Base-by-base conservation (phyloP, 1,140 invertebrate genomes). In the Trichomalopsis sarcophagae region DNA sequence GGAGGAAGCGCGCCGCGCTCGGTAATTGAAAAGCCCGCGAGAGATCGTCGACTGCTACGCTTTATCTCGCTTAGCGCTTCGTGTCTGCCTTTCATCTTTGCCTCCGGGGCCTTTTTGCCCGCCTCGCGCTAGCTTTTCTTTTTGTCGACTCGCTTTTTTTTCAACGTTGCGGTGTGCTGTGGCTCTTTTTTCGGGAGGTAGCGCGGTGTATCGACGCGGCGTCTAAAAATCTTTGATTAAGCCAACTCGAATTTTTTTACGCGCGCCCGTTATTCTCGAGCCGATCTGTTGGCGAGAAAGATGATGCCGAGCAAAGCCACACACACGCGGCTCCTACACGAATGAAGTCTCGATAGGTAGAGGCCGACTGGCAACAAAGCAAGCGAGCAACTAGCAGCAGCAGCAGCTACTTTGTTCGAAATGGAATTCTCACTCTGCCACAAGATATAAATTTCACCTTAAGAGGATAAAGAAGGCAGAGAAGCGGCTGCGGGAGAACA, bases 11-110 rank as follows among this genome's bases (percentile, higher is more conserved):
- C 23, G 11, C 6, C 14, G 82, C 44, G 81, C 81, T 78, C 84
- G 88, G 87, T 89, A 91, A 91, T 91, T 91, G 90, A 91, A 91
- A 91, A 91, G 87, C 88, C 87, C 86, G 82, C 87, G 88, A 81
- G 87, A 90, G 89, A 90, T 90, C 87, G 87, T 90, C 89, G 55
- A 62, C 55, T 62, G 55, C 21, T 62, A n/a, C 55, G 87, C 87
- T 89, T 87, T 88, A 87, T 89, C 87, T 87, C 88, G 86, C 88
- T 23, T 21, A 23, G 21, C 40, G 21, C 21, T 44, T 80, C 55
- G 21, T 13, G 23, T 71, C 13, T 30, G 68, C 30, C 30, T 87
- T 87, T 86, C 86, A 62, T 74, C 88, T 88, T n/a, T n/a, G 44
- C 75, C 47, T 82, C 36, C 85, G 78, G 30, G 30, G 13, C 50